phyloP scores from a whole-genome alignment of 2,797 vertebrate genomes.

The Rhynchotus rufescens region DNA sequence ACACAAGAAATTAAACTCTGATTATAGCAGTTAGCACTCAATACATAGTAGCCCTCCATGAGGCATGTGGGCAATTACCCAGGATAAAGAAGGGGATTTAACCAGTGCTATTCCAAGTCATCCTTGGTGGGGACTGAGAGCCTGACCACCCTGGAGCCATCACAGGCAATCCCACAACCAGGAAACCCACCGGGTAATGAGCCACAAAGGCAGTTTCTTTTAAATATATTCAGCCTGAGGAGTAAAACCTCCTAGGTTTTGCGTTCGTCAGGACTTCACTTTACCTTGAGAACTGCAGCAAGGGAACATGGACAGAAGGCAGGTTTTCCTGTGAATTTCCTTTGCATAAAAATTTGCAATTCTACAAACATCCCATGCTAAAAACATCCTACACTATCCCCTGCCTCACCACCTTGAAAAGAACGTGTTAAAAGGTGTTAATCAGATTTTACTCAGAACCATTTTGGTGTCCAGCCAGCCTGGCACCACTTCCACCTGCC shows the following conservation, averaged over 20 bases:
- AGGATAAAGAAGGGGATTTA: neutral
- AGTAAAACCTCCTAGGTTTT: neutral
- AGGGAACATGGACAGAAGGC: neutral
- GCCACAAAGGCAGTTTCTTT: neutral
- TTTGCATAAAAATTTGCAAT: neutral
- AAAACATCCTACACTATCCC: too few species aligned
- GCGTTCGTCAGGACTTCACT: neutral
- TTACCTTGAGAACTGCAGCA: neutral
- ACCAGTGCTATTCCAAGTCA: neutral
- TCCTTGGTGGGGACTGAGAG: neutral
- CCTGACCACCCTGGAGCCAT: neutral
- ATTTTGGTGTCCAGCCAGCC: neutral
- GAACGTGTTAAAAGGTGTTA: neutral
- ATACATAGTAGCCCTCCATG: rapidly evolving
- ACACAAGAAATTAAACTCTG: neutral
- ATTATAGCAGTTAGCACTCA: neutral
- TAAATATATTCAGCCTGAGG: neutral
- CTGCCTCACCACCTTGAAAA: neutral
- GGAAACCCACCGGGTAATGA: neutral
- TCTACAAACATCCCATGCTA: neutral
- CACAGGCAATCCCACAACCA: neutral
- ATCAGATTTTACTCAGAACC: neutral
- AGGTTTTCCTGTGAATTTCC: neutral
- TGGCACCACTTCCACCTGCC: neutral
- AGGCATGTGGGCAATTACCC: neutral